A percentile compares a stretch with the other conserved stretches of the same genome.
These are phyloP conservation scores for Xiphophorus hellerii DNA, from an alignment of 2,113 vertebrate genomes.

Conservation along the genomic window DNA sequence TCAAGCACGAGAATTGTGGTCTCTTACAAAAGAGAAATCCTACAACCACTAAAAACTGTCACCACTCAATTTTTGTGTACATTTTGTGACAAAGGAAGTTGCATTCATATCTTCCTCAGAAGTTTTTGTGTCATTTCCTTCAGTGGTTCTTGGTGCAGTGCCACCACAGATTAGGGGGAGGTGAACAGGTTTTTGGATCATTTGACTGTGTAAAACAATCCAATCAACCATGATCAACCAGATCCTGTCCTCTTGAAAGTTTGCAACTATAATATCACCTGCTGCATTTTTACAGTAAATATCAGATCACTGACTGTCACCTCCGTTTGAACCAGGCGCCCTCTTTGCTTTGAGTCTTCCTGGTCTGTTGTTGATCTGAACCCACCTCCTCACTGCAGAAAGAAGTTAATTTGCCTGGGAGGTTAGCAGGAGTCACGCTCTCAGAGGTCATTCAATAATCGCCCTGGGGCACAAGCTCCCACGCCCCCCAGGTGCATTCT, in stretches of 20 bases:
- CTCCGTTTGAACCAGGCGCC: constrained; percentile 9
- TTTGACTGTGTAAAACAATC: too few species aligned
- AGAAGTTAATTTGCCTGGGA: constrained; percentile 73
- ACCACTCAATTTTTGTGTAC: too few species aligned
- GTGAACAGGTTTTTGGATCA: too few species aligned
- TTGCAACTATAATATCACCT: neutral
- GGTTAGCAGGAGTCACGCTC: constrained; percentile 70
- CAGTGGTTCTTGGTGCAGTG: too few species aligned
- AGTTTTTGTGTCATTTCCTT: too few species aligned
- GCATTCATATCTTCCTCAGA: too few species aligned
- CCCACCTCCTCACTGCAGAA: constrained; percentile 45
- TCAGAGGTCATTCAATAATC: constrained; percentile 82
- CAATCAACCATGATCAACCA: neutral
- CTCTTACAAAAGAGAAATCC: too few species aligned
- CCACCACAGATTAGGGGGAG: too few species aligned
- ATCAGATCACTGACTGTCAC: neutral
- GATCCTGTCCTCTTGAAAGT: neutral
- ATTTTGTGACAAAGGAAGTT: too few species aligned
- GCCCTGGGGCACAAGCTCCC: constrained; percentile 70
- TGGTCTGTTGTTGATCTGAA: constrained; percentile 37
- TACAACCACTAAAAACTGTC: too few species aligned
- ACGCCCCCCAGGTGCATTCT: constrained; percentile 76
- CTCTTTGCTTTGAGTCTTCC: constrained; percentile 2
- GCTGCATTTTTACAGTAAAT: neutral
- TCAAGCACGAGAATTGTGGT: too few species aligned